These are phyloP conservation scores for Antheraea assamensis DNA, from an alignment of 2,888 invertebrate genomes.

Conservation along the genomic window DNA sequence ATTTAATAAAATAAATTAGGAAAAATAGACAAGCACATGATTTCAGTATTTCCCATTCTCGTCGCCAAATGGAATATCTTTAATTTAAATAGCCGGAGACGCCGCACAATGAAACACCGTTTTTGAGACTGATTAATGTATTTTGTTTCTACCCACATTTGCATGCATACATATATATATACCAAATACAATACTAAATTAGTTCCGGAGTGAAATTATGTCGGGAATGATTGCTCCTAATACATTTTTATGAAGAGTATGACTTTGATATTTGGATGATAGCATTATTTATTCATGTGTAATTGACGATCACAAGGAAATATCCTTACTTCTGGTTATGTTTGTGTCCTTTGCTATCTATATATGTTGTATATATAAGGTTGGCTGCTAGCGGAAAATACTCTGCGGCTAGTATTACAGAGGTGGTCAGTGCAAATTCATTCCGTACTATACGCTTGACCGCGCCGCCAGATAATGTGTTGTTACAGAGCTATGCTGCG, in stretches of 20 bases:
- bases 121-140: too few relatives aligned
- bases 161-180: too few relatives aligned
- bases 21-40: not conserved
- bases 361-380: not conserved
- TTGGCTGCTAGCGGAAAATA: conserved; percentile 10
- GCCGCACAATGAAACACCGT: too few relatives aligned
- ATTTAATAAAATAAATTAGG: not conserved
- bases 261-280: not conserved
- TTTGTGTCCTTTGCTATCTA: not conserved
- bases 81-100: too few relatives aligned
- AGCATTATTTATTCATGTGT: not conserved
- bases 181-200: too few relatives aligned
- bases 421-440: conserved; percentile 54
- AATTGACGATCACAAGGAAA: not conserved
- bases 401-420: conserved; percentile 12
- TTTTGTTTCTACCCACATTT: too few relatives aligned
- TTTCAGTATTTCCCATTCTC: too few relatives aligned
- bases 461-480: conserved; percentile 65
- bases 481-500: conserved; percentile 51
- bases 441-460: conserved; percentile 58
- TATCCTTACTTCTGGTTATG: not conserved
- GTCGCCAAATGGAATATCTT: too few relatives aligned
- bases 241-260: too few relatives aligned
- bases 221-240: too few relatives aligned
- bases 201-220: too few relatives aligned